phyloP scores from a whole-genome alignment of 2,113 vertebrate species.

The Tamias sibiricus region DNA sequence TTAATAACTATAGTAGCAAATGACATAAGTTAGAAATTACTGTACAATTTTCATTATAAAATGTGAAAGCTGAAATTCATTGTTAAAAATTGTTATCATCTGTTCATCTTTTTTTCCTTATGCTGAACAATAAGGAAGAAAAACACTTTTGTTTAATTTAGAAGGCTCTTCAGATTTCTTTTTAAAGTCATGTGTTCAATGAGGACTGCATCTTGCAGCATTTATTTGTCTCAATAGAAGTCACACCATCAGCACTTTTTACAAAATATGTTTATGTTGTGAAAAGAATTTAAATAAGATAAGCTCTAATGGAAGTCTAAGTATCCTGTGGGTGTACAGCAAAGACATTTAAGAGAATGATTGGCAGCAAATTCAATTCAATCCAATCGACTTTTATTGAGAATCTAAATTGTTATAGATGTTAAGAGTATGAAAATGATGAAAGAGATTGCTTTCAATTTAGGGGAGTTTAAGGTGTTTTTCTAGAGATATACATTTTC shows the following conservation, averaged over 20 bases:
- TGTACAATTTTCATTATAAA: slow-evolving; percentile 10
- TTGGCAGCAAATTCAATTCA: slow-evolving; percentile 55
- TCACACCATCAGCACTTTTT: slow-evolving; percentile 48
- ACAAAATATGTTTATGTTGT: neutral
- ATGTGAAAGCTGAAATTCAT: neutral
- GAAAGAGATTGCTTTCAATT: slow-evolving; percentile 8
- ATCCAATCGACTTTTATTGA: slow-evolving; percentile 47
- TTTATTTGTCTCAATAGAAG: slow-evolving; percentile 38
- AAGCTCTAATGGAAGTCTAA: slow-evolving; percentile 31
- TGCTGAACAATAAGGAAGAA: slow-evolving; percentile 66
- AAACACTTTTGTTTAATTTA: slow-evolving; percentile 40
- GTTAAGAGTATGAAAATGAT: slow-evolving; percentile 43
- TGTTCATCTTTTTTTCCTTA: slow-evolving; percentile 22
- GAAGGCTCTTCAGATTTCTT: slow-evolving; percentile 57
- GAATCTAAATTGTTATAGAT: slow-evolving; percentile 46
- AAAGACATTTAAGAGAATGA: slow-evolving; percentile 46
- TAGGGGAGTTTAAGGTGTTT: slow-evolving; percentile 12
- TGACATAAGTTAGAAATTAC: neutral
- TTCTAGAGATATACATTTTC: neutral
- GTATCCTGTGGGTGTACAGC: neutral
- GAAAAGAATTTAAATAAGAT: slow-evolving; percentile 60
- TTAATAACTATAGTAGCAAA: neutral
- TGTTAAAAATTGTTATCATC: slow-evolving; percentile 54
- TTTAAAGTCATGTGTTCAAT: slow-evolving; percentile 60
- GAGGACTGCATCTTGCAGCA: neutral